Conservation (phyloP, 2,888 invertebrate species). For the Colletes collaris region DNA sequence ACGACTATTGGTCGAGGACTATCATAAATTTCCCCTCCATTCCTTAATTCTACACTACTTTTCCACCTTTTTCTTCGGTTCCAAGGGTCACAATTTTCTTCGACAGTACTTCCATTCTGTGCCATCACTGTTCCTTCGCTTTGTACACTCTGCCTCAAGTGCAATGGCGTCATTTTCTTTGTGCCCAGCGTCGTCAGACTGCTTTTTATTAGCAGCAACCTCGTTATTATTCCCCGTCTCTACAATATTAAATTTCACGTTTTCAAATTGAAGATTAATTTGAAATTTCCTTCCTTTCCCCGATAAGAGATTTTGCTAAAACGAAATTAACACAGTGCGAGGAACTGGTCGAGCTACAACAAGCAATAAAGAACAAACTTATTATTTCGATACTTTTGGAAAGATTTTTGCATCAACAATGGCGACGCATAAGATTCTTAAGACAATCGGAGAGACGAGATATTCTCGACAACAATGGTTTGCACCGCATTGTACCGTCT, state of each 20-base stretch:
- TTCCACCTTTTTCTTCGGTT: not conserved
- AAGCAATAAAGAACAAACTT: too few species aligned
- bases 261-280: too few species aligned
- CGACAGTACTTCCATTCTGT: conserved; percentile 29
- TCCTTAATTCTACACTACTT: too few species aligned
- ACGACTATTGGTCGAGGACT: conserved; percentile 56
- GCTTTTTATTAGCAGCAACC: conserved; percentile 49
- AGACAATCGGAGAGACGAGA: too few species aligned
- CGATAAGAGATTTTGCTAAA: too few species aligned
- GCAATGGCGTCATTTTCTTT: conserved; percentile 8
- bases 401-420: not conserved
- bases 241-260: too few species aligned
- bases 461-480: not conserved
- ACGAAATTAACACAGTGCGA: too few species aligned
- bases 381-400: too few species aligned
- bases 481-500: not conserved
- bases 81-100: conserved; percentile 44
- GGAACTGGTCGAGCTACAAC: too few species aligned
- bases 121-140: not conserved
- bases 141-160: not conserved
- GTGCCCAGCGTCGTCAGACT: not conserved
- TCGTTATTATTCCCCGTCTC: conserved; percentile 44
- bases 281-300: too few species aligned
- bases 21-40: conserved; percentile 58
- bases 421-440: not conserved